phyloP scores from a whole-genome alignment of 2,888 invertebrate genomes.

The Phasia obesa region DNA sequence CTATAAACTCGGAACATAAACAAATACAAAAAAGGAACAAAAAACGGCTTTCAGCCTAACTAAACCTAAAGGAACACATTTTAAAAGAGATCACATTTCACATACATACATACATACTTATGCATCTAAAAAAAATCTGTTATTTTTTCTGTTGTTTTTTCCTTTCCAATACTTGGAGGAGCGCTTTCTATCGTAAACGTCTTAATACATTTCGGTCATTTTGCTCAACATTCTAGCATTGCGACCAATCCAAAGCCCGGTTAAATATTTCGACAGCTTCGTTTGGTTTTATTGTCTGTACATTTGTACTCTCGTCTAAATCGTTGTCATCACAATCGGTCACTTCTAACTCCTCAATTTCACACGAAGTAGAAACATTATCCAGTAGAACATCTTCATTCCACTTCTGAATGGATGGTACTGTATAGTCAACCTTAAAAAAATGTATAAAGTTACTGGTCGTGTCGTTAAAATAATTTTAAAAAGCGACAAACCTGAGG shows the following conservation, averaged over 20 bases:
- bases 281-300: conserved; percentile 45
- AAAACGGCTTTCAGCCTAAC: conserved; percentile 24
- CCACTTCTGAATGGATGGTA: conserved; percentile 17
- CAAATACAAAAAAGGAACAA: conserved; percentile 23
- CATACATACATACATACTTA: conserved; percentile 46
- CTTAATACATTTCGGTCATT: conserved; percentile 43
- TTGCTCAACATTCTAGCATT: conserved; percentile 29
- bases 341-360: conserved; percentile 30
- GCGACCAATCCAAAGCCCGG: conserved; percentile 23
- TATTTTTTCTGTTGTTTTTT: conserved; percentile 40
- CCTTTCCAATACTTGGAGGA: conserved; percentile 28
- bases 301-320: conserved; percentile 16
- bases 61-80: conserved; percentile 29
- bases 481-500: conserved; percentile 16
- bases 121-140: conserved; percentile 38
- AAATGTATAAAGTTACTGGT: conserved; percentile 19
- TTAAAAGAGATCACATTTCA: conserved; percentile 27
- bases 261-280: conserved; percentile 40
- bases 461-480: conserved; percentile 26
- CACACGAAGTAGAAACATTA: conserved; percentile 17
- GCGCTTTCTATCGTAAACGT: conserved; percentile 37
- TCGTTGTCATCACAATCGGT: conserved; percentile 34
- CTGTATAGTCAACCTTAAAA: conserved; percentile 5
- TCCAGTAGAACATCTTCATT: conserved; percentile 1
- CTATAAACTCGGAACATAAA: conserved; percentile 11